Conservation (phyloP, 1,140 invertebrate genomes). For the Drosophila orosa region DNA sequence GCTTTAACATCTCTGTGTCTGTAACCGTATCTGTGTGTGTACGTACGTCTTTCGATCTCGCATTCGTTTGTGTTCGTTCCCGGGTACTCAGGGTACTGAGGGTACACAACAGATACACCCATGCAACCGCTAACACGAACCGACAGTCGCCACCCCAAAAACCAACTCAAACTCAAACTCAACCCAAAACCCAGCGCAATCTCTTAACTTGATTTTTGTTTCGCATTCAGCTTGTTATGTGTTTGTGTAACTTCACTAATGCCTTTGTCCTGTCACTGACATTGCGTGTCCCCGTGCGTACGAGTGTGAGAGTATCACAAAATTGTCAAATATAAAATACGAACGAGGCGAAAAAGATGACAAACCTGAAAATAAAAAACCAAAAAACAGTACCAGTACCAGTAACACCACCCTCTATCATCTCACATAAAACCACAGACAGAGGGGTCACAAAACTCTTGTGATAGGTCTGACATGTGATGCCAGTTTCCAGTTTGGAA, state of each 20-base stretch:
- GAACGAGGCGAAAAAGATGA: constrained; percentile 7
- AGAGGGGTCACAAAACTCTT: constrained; percentile 27
- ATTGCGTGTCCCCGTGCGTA: constrained; percentile 38
- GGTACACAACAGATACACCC: constrained; percentile 29
- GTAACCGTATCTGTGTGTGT: constrained; percentile 16
- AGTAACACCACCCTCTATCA: constrained; percentile 10
- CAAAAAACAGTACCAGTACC: not conserved
- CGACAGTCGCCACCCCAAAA: constrained; percentile 35
- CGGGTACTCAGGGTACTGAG: constrained; percentile 1
- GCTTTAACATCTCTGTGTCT: constrained; percentile 43
- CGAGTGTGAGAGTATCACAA: constrained; percentile 28
- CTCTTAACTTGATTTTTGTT: constrained; percentile 49
- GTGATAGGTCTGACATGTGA: constrained; percentile 34
- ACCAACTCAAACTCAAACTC: constrained; percentile 4
- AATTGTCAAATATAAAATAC: constrained; percentile 25
- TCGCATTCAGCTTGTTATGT: constrained; percentile 44
- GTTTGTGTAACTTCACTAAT: constrained; percentile 55
- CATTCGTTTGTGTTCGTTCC: constrained; percentile 14
- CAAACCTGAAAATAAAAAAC: constrained; percentile 6
- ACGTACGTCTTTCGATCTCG: constrained; percentile 54
- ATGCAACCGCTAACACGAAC: constrained; percentile 52
- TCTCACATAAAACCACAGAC: constrained; percentile 23
- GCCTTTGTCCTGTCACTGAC: constrained; percentile 50
- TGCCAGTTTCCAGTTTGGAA: constrained; percentile 20
- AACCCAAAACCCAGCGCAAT: constrained; percentile 34